Base-by-base conservation (phyloP, 2,113 vertebrate genomes). In the Misgurnus mizolepis region DNA sequence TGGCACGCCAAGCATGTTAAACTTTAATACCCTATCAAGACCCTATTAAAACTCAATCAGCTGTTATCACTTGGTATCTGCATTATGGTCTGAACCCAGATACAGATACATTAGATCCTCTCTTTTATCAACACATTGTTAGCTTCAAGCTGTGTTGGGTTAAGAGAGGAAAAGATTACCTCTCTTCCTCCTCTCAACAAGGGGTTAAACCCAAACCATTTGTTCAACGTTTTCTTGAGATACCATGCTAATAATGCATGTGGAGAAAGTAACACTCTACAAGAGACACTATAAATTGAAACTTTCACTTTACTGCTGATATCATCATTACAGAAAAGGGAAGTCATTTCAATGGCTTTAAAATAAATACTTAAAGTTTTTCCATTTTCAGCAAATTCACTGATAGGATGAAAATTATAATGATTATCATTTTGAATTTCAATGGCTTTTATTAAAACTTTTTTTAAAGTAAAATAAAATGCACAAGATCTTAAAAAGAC, bases 61-160 rank as follows among this genome's bases (percentile, higher is more conserved):
- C 89, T 90, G 88, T 86, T 90, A 73, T 86, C 71, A 79, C 83
- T 73, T 65, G 76, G 83, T 82, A 79, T 87, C 79, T 75, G 79
- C 69, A n/a, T 55, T 3, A 50, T 15, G 6, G 74, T 80, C 80
- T 84, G 72, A 86, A 83, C 68, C 18, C 18, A 12, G 3, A 14
- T 47, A n/a, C 41, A 34, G 18, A 64, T 50, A 39, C 7, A 76
- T 79, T 69, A 61, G 39, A 45, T 39, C 65, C 73, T 49, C 73
- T 43, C 41, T 34, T 39, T 18, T 77, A 40, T 55, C 17, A 4
- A 77, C 62, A 10, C 61, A 75, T 11, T 47, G 58, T 75, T 49
- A 47, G 14, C 40, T 73, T 60, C 40, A 73, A 61, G 55, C 71
- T 64, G 60, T 76, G 73, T 5, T 1, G 43, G 5, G 18, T 50